A percentile compares a stretch with the other conserved stretches of the same genome.
Evolutionary conservation across 2,888 invertebrate genomes (phyloP).

Genomic region (Pristionchus arcanus): DNA sequence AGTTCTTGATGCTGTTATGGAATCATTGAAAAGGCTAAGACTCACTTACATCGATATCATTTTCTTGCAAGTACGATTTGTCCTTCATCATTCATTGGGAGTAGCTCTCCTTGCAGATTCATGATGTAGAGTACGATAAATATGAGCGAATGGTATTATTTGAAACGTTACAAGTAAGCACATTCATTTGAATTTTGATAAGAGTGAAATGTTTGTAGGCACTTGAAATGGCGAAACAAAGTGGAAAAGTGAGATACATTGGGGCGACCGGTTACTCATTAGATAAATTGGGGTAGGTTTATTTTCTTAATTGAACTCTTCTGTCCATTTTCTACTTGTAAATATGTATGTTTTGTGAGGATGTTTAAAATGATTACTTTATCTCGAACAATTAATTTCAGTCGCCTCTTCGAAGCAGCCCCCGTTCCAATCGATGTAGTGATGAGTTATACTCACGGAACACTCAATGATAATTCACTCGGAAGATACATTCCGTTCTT

Average conservation of each 20-base stretch:
- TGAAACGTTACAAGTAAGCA: constrained; percentile 86
- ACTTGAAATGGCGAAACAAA: constrained; percentile 86
- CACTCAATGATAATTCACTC: constrained; percentile 88
- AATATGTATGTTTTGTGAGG: not conserved
- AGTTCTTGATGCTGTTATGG: constrained; percentile 87
- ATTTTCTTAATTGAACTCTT: not conserved
- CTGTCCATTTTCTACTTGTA: not conserved
- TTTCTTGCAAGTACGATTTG: constrained; percentile 87
- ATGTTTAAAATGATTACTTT: not conserved
- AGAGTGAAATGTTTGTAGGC: constrained; percentile 82
- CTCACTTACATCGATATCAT: constrained; percentile 88
- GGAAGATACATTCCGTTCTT: constrained; percentile 87
- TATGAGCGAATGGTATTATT: constrained; percentile 87
- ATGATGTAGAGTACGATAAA: constrained; percentile 92
- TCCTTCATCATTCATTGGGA: not conserved
- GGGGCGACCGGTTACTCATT: constrained; percentile 91
- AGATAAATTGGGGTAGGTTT: constrained; percentile 85
- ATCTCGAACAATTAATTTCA: constrained; percentile 55
- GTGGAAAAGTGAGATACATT: constrained; percentile 86
- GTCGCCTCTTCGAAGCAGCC: constrained; percentile 80
- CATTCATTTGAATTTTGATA: not conserved
- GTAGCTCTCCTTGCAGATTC: constrained; percentile 85
- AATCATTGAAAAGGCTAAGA: constrained; percentile 86
- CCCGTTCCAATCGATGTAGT: constrained; percentile 85
- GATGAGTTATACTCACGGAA: constrained; percentile 88